A percentile compares a stretch with the other conserved stretches of the same genome.
These are phyloP conservation scores for Crax fasciolata DNA, from an alignment of 2,797 vertebrate genomes.

Conservation along the genomic window DNA sequence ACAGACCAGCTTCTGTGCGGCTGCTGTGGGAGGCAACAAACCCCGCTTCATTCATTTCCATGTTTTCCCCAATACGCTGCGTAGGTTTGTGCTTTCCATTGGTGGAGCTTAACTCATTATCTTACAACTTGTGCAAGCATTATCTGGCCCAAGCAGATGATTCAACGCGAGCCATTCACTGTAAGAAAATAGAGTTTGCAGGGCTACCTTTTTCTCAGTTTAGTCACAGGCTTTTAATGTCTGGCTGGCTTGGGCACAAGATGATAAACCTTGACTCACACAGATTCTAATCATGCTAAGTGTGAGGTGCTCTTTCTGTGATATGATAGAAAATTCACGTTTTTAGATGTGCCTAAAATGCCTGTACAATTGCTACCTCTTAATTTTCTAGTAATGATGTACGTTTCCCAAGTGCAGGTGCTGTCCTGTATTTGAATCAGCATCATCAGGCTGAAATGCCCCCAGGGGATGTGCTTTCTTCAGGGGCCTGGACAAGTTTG, in stretches of 20 bases:
- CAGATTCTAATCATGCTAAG: neutral
- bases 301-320: neutral
- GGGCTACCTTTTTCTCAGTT: neutral
- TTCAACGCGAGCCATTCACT: neutral
- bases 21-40: neutral
- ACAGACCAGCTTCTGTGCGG: slow-evolving; percentile 47
- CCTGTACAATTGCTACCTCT: neutral
- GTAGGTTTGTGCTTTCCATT: neutral
- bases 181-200: slow-evolving; percentile 29
- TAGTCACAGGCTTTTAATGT: neutral
- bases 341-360: neutral
- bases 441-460: neutral
- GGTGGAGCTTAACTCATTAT: slow-evolving; percentile 21
- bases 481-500: neutral
- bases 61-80: neutral
- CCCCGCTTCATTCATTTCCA: neutral
- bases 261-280: neutral
- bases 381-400: neutral
- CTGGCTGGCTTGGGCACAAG: neutral
- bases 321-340: neutral
- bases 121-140: neutral
- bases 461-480: neutral
- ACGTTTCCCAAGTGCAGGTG: slow-evolving; percentile 26
- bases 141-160: neutral
- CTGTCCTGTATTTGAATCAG: slow-evolving; percentile 27